Evolutionary conservation across 2,113 vertebrate genomes (phyloP).

Genomic region (Aegithalos caudatus): DNA sequence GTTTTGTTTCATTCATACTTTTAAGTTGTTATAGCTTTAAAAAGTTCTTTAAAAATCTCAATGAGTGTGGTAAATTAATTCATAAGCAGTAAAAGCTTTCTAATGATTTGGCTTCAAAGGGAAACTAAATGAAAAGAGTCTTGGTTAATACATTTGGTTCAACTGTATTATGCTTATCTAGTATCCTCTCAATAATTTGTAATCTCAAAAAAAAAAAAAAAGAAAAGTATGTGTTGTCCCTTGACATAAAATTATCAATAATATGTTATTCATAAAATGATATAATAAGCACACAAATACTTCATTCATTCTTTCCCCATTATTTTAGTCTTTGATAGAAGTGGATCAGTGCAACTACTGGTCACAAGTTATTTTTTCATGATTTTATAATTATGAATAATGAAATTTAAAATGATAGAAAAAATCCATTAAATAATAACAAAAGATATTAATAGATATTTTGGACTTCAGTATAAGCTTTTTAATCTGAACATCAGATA

Average conservation of each 20-base stretch:
- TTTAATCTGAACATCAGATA: neutral
- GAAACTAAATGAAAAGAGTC: neutral
- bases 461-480: neutral
- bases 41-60: neutral
- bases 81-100: neutral
- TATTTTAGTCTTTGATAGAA: neutral
- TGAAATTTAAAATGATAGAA: neutral
- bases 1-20: neutral
- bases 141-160: neutral
- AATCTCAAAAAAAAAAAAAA: neutral
- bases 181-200: neutral
- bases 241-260: neutral
- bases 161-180: neutral
- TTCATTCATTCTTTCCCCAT: neutral
- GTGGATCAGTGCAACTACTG: neutral
- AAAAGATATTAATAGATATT: neutral
- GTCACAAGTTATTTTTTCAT: neutral
- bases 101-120: neutral
- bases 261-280: neutral
- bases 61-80: neutral
- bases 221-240: neutral
- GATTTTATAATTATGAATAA: neutral
- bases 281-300: neutral
- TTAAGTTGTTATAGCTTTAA: neutral
- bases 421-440: neutral